Conservation (phyloP, 2,888 invertebrate genomes). For the Epinotia ramella region DNA sequence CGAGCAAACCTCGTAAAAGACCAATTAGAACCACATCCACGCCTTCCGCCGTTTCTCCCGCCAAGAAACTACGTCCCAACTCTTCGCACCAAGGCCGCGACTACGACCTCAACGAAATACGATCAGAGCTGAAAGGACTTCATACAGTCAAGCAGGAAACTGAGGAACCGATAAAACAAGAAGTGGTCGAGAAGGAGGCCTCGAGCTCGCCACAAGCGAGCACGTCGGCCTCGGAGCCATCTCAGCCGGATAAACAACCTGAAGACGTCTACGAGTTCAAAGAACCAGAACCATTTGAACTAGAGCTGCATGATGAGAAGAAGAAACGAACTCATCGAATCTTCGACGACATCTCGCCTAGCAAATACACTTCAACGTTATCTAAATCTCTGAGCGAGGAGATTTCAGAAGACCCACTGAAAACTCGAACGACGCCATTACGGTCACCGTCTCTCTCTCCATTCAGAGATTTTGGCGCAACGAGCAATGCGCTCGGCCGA, state of each 20-base stretch:
- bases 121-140: conserved; percentile 93
- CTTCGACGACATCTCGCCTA: conserved; percentile 82
- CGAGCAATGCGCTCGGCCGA: conserved; percentile 85
- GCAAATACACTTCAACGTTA: conserved; percentile 77
- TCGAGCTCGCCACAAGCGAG: conserved; percentile 52
- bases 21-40: conserved; percentile 71
- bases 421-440: conserved; percentile 64
- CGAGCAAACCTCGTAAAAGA: conserved; percentile 75
- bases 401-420: conserved; percentile 78
- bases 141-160: conserved; percentile 81
- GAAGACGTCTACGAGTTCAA: conserved; percentile 95
- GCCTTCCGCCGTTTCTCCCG: conserved; percentile 67
- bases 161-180: conserved; percentile 69
- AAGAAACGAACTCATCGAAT: conserved; percentile 81
- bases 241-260: conserved; percentile 72
- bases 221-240: conserved; percentile 57
- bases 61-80: conserved; percentile 70
- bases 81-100: conserved; percentile 84
- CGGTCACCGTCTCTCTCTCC: conserved; percentile 79
- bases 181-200: conserved; percentile 63
- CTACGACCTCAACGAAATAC: conserved; percentile 93
- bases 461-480: conserved; percentile 72
- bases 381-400: conserved; percentile 84
- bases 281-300: conserved; percentile 95
- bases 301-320: conserved; percentile 88